A percentile compares a stretch with the other conserved stretches of the same genome.
Evolutionary conservation across 2,888 invertebrate genomes (phyloP).

Genomic region (Automeris io): DNA sequence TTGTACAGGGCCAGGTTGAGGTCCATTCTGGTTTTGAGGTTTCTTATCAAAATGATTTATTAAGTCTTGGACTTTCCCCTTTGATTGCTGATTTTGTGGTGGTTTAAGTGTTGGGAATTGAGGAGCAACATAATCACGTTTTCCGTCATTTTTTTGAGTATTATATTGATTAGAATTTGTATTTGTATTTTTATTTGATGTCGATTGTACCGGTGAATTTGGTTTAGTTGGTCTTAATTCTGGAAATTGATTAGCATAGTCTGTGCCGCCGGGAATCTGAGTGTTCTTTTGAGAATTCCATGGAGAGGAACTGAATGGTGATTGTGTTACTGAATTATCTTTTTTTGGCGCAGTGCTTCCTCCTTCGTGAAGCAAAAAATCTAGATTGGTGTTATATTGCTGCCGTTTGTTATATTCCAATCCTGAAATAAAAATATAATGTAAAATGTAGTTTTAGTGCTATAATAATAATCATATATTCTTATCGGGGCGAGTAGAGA

Average conservation of each 20-base stretch:
- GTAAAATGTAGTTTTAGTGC: background rate
- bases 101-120: constrained; percentile 37
- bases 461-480: too few relatives aligned
- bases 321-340: constrained; percentile 27
- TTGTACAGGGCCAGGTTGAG: too few relatives aligned
- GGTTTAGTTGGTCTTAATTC: constrained; percentile 21
- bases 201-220: constrained; percentile 11
- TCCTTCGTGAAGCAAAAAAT: constrained; percentile 60
- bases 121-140: constrained; percentile 51
- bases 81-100: constrained; percentile 23
- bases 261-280: constrained; percentile 21
- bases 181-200: constrained; percentile 10
- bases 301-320: constrained; percentile 11
- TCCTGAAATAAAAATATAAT: constrained; percentile 31
- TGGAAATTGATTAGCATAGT: constrained; percentile 35
- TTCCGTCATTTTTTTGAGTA: constrained; percentile 23
- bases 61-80: constrained; percentile 58
- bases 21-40: constrained; percentile 26
- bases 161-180: constrained; percentile 8
- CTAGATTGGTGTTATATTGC: constrained; percentile 44
- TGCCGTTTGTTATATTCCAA: constrained; percentile 35
- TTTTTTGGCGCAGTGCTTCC: constrained; percentile 36
- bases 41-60: constrained; percentile 55
- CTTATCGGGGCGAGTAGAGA: too few relatives aligned
- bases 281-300: constrained; percentile 15